Evolutionary conservation across 2,113 vertebrate genomes (phyloP), one percentile per base, ranked within the genome.

Genomic region (Macrotis lagotis): DNA sequence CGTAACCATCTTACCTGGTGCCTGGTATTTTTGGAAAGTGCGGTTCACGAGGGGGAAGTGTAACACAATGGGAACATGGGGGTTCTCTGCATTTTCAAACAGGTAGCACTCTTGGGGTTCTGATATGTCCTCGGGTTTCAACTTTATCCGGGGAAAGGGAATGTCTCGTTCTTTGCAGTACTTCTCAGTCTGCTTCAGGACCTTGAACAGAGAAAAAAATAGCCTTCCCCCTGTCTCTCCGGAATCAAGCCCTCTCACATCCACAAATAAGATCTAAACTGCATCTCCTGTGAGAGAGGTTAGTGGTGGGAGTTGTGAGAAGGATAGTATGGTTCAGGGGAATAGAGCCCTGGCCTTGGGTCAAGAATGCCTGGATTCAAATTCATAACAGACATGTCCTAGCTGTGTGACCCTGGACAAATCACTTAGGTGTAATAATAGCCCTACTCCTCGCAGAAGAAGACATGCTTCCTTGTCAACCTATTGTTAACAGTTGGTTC

Each of bases 1-100:
- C 22, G 50, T 10, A 26, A n/a, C 88, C n/a, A 9, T 1, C 92
- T 97, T 96, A 98, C 99, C 99, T 96, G 98, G 98, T 93, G 98
- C 97, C 97, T 97, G 98, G 96, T 98, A 97, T 93, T 97, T 98
- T 55, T 96, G 97, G 83, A 99, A 99, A 47, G 98, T 98, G 16
- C 96, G 95, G 97, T 99, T 99, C 95, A 99, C 98, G 26, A 99
- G 93, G 2, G 99, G 99, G 59, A 99, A 99, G 92, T 99, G 99
- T 19, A 99, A 92, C 14, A 99, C 98, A 8, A 98, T 94, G 50
- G 99, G 99, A 37, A 97, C 95, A 48, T 55, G 91, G 52, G 98
- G 98, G 92, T 99, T 98, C 48, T 98, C 7, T 0, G 97, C 49
- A 93, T 98, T 96, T 9, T 97, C 93, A 95, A 99, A 99, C 88